A percentile compares a stretch with the other conserved stretches of the same genome.
phyloP scores from a whole-genome alignment of 1,140 invertebrate species.

The Pseudobourletiella spinata region DNA sequence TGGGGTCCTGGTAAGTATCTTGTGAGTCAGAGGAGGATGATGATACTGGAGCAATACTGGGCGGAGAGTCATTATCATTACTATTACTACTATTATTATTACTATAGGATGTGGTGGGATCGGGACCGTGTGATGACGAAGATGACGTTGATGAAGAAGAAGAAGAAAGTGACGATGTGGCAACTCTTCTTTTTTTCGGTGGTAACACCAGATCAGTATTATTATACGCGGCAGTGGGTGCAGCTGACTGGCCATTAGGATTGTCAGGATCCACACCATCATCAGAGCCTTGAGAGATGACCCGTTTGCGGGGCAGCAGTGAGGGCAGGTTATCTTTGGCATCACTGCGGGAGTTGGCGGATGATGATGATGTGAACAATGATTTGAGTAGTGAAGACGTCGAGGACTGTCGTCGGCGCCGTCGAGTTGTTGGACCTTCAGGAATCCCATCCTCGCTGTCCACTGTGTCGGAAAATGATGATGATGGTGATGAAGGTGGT shows the following conservation, averaged over 20 bases:
- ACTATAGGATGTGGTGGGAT: too few species aligned
- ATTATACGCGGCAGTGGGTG: background rate
- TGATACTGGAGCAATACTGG: too few species aligned
- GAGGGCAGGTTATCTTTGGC: background rate
- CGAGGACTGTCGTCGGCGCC: background rate
- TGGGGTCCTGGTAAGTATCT: background rate
- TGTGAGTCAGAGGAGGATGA: too few species aligned
- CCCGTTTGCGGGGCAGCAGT: background rate
- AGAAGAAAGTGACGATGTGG: conserved; percentile 15
- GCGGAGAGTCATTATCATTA: too few species aligned
- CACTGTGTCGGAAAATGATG: background rate
- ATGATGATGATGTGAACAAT: background rate
- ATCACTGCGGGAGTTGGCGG: too few species aligned
- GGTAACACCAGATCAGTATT: background rate
- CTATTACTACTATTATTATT: background rate
- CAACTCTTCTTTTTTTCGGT: conserved; percentile 25
- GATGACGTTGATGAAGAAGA: background rate
- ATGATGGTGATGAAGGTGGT: background rate
- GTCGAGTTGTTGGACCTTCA: too few species aligned
- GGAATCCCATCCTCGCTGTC: background rate
- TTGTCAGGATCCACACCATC: too few species aligned
- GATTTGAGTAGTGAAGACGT: background rate
- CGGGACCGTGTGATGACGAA: background rate
- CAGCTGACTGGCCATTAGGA: background rate
- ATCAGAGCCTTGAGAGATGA: background rate